Evolutionary conservation across 2,888 invertebrate genomes (phyloP), one percentile per base, ranked within the genome.

Genomic region (Poecilus cupreus): DNA sequence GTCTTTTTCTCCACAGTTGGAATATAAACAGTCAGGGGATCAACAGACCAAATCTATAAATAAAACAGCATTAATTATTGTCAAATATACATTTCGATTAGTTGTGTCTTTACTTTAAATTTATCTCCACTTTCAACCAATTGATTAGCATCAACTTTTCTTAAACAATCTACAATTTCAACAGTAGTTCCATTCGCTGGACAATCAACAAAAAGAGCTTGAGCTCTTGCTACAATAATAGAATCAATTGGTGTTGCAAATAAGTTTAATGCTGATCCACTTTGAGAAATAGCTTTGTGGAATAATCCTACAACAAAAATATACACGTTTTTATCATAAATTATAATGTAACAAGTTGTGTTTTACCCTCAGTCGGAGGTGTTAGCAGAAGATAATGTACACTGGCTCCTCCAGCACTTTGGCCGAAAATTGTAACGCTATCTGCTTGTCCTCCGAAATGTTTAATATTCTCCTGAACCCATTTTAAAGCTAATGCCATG

Each of bases 341-440:
- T 80, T 70, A 13, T 43, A 72, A 16, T 72, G 13, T 46, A 4
- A 32, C 8, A 32, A 6, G 4, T 8, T 32, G 32, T 32, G 4
- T 3, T 32, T 43, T 85, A 86, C 89, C 89, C 83, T 86, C 85
- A 1, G 91, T 89, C 16, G 86, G 82, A 10, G 88, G 87, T 83
- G 90, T 91, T n/a, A 91, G 77, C 83, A 91, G 86, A 82, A 91
- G 91, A 85, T 90, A 86, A 80, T 91, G 91, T 1, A 89, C 88
- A 22, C 90, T 88, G 8, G 88, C 88, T 1, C 88, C 90, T 0
- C 91, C 91, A 2, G 89, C 90, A 85, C 91, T 91, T 84, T 90
- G 89, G 1, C 91, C 91, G 82, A 90, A 89, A 76, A 91, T 85
- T 0, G 91, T 91, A 0, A 91, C 89, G 26, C 83, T 85, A 0